phyloP scores from a whole-genome alignment of 2,888 invertebrate species.

The Orthosia gothica region DNA sequence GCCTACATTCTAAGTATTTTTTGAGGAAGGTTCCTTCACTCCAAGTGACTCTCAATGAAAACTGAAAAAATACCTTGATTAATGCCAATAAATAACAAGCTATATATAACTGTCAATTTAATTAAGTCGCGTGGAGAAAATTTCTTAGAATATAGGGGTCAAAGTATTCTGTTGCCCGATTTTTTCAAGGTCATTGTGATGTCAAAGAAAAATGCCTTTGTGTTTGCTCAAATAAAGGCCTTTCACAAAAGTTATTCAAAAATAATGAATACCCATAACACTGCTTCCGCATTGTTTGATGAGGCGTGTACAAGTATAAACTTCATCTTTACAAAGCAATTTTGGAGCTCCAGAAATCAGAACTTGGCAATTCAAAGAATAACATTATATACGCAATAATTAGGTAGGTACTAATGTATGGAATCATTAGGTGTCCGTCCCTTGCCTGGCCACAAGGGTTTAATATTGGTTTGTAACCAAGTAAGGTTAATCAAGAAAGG shows the following conservation, averaged over 20 bases:
- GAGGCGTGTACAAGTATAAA: conserved; percentile 15
- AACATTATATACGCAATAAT: background rate
- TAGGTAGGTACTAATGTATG: background rate
- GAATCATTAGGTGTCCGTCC: background rate
- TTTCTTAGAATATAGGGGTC: background rate
- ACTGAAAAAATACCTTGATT: background rate
- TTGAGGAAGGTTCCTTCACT: background rate
- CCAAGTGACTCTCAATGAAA: background rate
- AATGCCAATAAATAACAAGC: background rate
- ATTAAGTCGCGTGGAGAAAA: background rate
- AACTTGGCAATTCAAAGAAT: background rate
- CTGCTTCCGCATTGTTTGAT: conserved; percentile 17
- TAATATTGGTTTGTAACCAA: too few species aligned
- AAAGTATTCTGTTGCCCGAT: background rate
- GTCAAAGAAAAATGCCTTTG: background rate
- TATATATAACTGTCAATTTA: background rate
- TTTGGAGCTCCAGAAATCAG: background rate
- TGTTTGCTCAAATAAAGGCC: background rate
- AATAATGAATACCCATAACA: background rate
- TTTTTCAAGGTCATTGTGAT: background rate
- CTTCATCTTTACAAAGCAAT: conserved; percentile 11
- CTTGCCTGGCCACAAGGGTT: too few species aligned
- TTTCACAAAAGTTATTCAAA: conserved; percentile 2
- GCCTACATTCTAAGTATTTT: background rate
- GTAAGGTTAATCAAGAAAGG: too few species aligned